These are phyloP conservation scores for Trachymyrmex cornetzi DNA, from an alignment of 1,140 invertebrate genomes.

Conservation along the genomic window DNA sequence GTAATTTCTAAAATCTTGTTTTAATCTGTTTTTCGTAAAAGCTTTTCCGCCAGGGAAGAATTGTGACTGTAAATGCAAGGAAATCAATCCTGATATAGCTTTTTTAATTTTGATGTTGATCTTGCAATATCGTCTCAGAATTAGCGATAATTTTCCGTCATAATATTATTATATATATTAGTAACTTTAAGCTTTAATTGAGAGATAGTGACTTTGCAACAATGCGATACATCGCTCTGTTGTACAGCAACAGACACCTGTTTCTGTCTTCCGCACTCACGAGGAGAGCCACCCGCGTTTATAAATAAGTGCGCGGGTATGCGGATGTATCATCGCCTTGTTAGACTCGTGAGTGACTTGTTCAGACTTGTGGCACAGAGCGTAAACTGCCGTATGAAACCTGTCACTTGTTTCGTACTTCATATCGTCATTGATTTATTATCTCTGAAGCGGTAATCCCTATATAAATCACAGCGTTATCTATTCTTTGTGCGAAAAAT, in stretches of 20 bases:
- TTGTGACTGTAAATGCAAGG: no score
- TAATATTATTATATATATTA: no score
- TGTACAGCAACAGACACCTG: conserved; percentile 63
- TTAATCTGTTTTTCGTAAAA: no score
- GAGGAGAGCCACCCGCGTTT: conserved; percentile 19
- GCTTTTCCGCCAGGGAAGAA: no score
- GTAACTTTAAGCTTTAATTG: not conserved
- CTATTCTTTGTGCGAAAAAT: not conserved
- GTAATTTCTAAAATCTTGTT: no score
- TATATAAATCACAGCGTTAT: not conserved
- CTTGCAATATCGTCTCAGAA: no score
- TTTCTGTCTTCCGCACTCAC: conserved; percentile 54
- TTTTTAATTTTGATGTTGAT: no score
- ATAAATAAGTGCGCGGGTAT: conserved; percentile 44
- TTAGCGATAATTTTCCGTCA: no score
- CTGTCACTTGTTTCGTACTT: not conserved
- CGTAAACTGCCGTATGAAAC: not conserved
- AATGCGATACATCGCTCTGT: conserved; percentile 31
- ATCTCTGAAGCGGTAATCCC: not conserved
- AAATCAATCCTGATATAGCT: no score
- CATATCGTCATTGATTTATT: not conserved
- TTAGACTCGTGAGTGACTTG: conserved; percentile 46
- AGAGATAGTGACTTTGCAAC: not conserved
- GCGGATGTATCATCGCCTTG: conserved; percentile 32
- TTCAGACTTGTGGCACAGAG: not conserved